Conservation (phyloP, 1,140 invertebrate genomes). For the Lordiphosa mommai region DNA sequence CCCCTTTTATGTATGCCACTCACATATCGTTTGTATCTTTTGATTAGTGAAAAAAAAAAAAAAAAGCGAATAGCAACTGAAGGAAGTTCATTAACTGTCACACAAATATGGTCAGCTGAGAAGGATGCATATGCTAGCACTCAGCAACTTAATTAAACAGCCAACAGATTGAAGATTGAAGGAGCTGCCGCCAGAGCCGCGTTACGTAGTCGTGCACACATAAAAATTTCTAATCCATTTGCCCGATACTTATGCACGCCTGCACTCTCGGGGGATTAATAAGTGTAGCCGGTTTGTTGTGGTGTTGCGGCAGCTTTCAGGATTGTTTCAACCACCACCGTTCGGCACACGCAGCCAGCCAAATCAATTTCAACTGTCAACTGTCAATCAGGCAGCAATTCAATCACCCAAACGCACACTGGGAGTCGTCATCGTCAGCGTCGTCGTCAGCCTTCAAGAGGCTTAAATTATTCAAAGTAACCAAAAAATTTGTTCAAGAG, state of each 20-base stretch:
- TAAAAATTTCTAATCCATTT: slow-evolving; percentile 74
- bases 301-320: not conserved
- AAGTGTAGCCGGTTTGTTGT: slow-evolving; percentile 33
- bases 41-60: slow-evolving; percentile 63
- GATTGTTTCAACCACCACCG: slow-evolving; percentile 56
- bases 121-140: slow-evolving; percentile 44
- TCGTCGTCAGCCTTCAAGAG: not conserved
- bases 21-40: slow-evolving; percentile 43
- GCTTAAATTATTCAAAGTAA: slow-evolving; percentile 37
- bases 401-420: slow-evolving; percentile 61
- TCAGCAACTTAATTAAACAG: slow-evolving; percentile 66
- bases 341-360: slow-evolving; percentile 14
- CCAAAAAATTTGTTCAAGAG: slow-evolving; percentile 66
- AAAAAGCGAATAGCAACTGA: slow-evolving; percentile 16
- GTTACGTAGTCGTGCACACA: slow-evolving; percentile 22
- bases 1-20: slow-evolving; percentile 40
- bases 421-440: slow-evolving; percentile 16
- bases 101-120: slow-evolving; percentile 25
- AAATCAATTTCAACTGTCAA: slow-evolving; percentile 77
- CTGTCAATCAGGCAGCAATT: slow-evolving; percentile 73
- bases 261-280: slow-evolving; percentile 73
- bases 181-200: not conserved
- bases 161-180: slow-evolving; percentile 18
- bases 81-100: slow-evolving; percentile 72
- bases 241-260: slow-evolving; percentile 76